phyloP scores from a whole-genome alignment of 1,140 invertebrate genomes.

The Mizuhopecten yessoensis region DNA sequence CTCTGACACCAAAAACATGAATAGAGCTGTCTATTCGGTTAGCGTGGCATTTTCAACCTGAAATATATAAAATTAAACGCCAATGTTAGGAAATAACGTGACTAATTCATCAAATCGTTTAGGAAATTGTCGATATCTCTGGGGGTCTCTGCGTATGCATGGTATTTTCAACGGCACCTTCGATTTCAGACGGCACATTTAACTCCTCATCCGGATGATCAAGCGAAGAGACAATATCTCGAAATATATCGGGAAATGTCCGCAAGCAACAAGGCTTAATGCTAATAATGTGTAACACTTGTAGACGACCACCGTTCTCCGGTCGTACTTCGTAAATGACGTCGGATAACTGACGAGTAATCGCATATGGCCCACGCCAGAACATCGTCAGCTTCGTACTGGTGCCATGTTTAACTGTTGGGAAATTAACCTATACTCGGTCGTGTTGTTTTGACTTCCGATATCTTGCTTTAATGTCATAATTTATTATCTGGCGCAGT shows the following conservation, averaged over 20 bases:
- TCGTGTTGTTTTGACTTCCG: not conserved
- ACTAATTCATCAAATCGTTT: not conserved
- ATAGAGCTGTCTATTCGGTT: not conserved
- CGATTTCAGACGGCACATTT: not conserved
- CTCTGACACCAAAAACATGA: not conserved
- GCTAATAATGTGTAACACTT: not conserved
- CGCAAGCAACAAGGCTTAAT: not conserved
- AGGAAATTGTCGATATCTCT: not conserved
- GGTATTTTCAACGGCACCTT: not conserved
- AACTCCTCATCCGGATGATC: not conserved
- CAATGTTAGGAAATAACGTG: not conserved
- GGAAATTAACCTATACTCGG: not conserved
- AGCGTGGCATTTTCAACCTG: not conserved
- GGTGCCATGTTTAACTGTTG: not conserved
- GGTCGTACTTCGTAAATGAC: not conserved
- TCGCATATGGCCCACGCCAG: not conserved
- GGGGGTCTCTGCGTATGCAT: not conserved
- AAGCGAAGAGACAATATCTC: too few species aligned
- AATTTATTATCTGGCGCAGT: not conserved
- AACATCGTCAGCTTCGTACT: not conserved
- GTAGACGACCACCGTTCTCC: not conserved
- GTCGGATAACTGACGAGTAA: not conserved
- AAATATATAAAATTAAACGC: not conserved
- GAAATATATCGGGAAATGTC: too few species aligned
- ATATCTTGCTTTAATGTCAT: not conserved